Evolutionary conservation across 92 coral and sea anemone species (phyloP), one percentile per base, ranked within the genome.

Genomic region (Micromussa lordhowensis): DNA sequence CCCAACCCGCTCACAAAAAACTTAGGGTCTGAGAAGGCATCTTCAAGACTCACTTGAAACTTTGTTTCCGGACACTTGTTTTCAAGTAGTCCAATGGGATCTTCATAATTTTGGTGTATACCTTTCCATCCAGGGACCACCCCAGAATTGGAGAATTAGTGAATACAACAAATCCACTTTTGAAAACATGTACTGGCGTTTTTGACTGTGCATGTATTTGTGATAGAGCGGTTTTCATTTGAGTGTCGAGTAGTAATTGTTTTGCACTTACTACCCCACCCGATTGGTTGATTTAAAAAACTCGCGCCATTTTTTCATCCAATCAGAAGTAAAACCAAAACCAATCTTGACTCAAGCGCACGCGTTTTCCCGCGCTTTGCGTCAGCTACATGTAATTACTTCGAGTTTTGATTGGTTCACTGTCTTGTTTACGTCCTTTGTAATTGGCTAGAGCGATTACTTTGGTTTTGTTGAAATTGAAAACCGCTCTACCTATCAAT

Each of bases 11-110:
- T 93, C 91, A 11, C 72, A 78, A 71, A 66, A 91, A 31, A 91
- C 89, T 30, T 61, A 81, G 66, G 63, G 61, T 92, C 92, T 17
- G 92, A 87, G 87, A 94, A 94, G 36, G 93, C 97, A 80, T 92
- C 95, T 24, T 92, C 84, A 58, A 95, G 97, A 22, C 89, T 92
- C 31, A 94, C 97, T 48, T 36, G 78, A 72, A 51, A 8, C 94
- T n/a, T n/a, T n/a, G n/a, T n/a, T n/a, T n/a, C n/a, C n/a, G n/a
- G n/a, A n/a, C n/a, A n/a, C n/a, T n/a, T n/a, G n/a, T n/a, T n/a
- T n/a, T n/a, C n/a, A n/a, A n/a, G n/a, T n/a, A n/a, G n/a, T n/a
- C n/a, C 96, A 91, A 79, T 91, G 26, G 86, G 80, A 48, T 80
- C 68, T n/a, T 48, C 77, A 71, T 87, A 91, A 14, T 90, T 90